Conservation (phyloP, 2,888 invertebrate species). For the Agrilus biguttatus region DNA sequence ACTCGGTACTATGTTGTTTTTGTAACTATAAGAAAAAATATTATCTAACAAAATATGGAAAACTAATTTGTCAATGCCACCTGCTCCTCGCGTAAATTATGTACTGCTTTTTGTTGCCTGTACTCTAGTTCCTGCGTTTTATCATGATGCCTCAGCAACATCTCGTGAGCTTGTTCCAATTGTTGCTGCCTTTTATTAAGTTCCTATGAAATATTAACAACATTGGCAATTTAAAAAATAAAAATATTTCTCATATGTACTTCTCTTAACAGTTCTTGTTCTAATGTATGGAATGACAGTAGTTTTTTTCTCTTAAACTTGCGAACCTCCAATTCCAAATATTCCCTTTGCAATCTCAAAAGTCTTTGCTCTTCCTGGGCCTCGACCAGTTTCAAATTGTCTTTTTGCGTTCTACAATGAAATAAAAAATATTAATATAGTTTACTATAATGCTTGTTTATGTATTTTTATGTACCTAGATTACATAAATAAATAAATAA, state of each 20-base stretch:
- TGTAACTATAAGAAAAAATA: slow-evolving; percentile 30
- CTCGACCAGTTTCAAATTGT: slow-evolving; percentile 80
- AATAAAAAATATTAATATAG: too few species aligned
- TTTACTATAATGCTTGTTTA: too few species aligned
- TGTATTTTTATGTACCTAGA: too few species aligned
- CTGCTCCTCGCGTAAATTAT: slow-evolving; percentile 78
- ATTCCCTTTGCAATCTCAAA: slow-evolving; percentile 77
- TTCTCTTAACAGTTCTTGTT: slow-evolving; percentile 82
- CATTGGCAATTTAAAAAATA: neutral
- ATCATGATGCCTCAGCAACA: slow-evolving; percentile 92
- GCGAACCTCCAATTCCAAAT: slow-evolving; percentile 81
- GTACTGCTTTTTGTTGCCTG: slow-evolving; percentile 88
- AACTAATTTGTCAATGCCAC: slow-evolving; percentile 24
- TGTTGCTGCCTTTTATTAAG: slow-evolving; percentile 89
- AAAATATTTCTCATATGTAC: slow-evolving; percentile 31
- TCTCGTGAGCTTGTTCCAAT: slow-evolving; percentile 85
- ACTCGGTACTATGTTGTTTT: slow-evolving; percentile 87
- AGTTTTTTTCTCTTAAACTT: slow-evolving; percentile 85
- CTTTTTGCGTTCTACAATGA: slow-evolving; percentile 62
- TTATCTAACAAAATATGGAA: neutral
- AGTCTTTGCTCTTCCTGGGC: slow-evolving; percentile 82
- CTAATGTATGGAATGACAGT: slow-evolving; percentile 71
- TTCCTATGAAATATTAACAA: slow-evolving; percentile 47
- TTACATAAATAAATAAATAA: slow-evolving; percentile 1
- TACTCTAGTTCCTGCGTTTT: slow-evolving; percentile 93